These are phyloP conservation scores for Xenopus borealis DNA, from an alignment of 2,113 vertebrate species.

Conservation along the genomic window DNA sequence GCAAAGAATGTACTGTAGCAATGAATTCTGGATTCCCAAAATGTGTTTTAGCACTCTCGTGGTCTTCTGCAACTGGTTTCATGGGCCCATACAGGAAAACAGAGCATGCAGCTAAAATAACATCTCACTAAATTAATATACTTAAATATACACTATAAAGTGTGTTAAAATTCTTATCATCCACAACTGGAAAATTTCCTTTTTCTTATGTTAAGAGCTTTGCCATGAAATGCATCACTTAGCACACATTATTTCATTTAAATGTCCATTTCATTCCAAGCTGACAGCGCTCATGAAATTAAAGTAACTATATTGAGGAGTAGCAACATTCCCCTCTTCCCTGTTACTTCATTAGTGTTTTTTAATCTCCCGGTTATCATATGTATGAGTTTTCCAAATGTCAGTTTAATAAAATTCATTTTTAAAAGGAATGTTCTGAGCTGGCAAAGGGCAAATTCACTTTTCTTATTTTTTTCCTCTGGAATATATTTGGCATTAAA, in stretches of 20 bases:
- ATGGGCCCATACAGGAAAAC: background rate
- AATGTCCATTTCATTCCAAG: conserved; percentile 3
- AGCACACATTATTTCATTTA: conserved; percentile 16
- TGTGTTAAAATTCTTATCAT: conserved; percentile 4
- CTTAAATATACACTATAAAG: background rate
- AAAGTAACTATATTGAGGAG: background rate
- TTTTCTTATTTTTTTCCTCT: background rate
- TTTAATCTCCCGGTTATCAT: conserved; percentile 13
- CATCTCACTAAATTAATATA: background rate
- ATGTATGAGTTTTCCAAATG: conserved; percentile 10
- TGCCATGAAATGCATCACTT: background rate
- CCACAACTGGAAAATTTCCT: background rate
- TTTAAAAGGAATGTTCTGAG: conserved; percentile 4
- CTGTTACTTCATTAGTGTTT: conserved; percentile 9
- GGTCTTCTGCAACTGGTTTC: background rate
- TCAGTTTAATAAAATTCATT: conserved; percentile 12
- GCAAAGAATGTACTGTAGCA: conserved; percentile 15
- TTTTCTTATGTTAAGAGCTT: background rate
- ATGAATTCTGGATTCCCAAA: background rate
- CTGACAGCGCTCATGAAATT: background rate
- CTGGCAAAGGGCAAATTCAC: background rate
- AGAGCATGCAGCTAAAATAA: background rate
- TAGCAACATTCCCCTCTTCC: background rate
- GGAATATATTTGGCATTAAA: too few species aligned
- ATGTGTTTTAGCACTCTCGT: background rate